Evolutionary conservation across 2,888 invertebrate genomes (phyloP).

Genomic region (Disparrhopalites patrizii): DNA sequence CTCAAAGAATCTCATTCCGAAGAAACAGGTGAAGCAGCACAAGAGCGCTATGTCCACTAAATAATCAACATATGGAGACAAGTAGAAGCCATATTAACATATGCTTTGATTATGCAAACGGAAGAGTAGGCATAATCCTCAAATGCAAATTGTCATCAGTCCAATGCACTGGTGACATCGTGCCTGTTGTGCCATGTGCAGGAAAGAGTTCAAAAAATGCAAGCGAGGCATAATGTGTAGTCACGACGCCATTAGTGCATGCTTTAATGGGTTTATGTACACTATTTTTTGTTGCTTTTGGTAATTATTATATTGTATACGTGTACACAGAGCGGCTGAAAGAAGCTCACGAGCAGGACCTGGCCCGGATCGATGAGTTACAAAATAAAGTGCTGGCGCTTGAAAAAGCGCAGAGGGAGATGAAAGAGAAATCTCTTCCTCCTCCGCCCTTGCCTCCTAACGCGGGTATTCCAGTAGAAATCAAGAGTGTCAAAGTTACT

Average conservation of each 20-base stretch:
- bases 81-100: too few species aligned
- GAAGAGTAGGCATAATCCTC: not conserved
- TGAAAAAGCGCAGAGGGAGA: not conserved
- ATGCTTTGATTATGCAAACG: not conserved
- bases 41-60: too few species aligned
- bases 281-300: not conserved
- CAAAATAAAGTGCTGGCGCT: not conserved
- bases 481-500: conserved; percentile 6
- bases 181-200: too few species aligned
- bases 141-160: too few species aligned
- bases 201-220: too few species aligned
- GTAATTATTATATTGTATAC: not conserved
- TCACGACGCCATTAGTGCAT: too few species aligned
- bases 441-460: not conserved
- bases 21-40: conserved; percentile 63
- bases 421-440: not conserved
- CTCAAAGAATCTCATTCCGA: conserved; percentile 62
- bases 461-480: not conserved
- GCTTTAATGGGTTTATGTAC: too few species aligned
- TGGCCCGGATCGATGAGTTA: conserved; percentile 9
- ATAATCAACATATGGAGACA: too few species aligned
- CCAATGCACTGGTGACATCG: too few species aligned
- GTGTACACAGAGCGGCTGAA: conserved; percentile 8
- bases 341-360: not conserved
- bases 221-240: too few species aligned